A percentile compares a stretch with the other conserved stretches of the same genome.
Evolutionary conservation across 2,113 vertebrate genomes (phyloP).

Genomic region (Austrofundulus limnaeus): DNA sequence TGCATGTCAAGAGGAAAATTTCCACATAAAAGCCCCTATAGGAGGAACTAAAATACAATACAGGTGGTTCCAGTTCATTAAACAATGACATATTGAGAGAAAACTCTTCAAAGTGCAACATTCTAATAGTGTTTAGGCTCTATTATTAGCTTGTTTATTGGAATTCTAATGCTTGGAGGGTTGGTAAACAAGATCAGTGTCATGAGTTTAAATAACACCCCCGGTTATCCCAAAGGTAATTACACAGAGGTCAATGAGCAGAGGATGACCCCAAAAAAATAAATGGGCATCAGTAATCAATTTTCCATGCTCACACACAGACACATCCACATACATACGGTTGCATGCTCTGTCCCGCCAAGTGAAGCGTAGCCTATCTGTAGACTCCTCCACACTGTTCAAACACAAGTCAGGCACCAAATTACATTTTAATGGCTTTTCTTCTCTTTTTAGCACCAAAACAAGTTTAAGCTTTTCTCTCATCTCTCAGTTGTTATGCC

Average conservation of each 20-base stretch:
- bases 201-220: slow-evolving; percentile 63
- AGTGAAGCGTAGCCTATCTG: slow-evolving; percentile 53
- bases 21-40: slow-evolving; percentile 1
- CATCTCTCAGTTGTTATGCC: slow-evolving; percentile 40
- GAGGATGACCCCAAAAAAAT: slow-evolving; percentile 56
- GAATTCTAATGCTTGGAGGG: slow-evolving; percentile 35
- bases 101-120: slow-evolving; percentile 16
- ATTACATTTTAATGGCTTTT: slow-evolving; percentile 76
- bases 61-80: slow-evolving; percentile 39
- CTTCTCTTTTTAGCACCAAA: slow-evolving; percentile 59
- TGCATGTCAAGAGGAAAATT: slow-evolving; percentile 13
- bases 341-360: slow-evolving; percentile 16
- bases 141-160: slow-evolving; percentile 54
- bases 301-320: slow-evolving; percentile 42
- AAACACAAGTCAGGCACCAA: slow-evolving; percentile 57
- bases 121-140: slow-evolving; percentile 34
- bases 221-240: slow-evolving; percentile 65
- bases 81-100: slow-evolving; percentile 22
- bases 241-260: slow-evolving; percentile 66
- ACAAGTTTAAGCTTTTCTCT: slow-evolving; percentile 55
- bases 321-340: slow-evolving; percentile 7
- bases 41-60: not conserved
- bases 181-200: slow-evolving; percentile 61
- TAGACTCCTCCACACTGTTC: slow-evolving; percentile 53
- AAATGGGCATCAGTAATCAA: slow-evolving; percentile 65